Percentiles rank a stretch among this genome's conserved stretches.
phyloP scores from a whole-genome alignment of 2,888 invertebrate species.

The Yponomeuta cagnagella region DNA sequence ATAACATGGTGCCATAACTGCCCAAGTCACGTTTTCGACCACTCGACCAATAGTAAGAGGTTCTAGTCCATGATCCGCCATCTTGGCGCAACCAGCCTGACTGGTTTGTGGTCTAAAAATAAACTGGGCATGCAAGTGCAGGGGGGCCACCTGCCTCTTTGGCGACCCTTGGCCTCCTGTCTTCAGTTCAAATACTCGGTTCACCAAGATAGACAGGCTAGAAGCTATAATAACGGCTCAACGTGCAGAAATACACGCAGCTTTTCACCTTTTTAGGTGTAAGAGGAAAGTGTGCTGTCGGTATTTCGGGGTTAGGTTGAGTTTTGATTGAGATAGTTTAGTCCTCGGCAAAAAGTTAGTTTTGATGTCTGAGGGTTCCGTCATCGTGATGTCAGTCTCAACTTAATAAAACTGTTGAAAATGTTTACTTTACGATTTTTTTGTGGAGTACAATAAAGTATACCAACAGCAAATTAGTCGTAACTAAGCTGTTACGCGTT shows the following conservation, averaged over 20 bases:
- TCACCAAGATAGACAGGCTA: neutral
- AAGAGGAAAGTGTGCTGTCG: neutral
- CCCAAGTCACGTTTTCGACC: constrained; percentile 1
- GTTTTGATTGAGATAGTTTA: neutral
- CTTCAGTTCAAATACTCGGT: neutral
- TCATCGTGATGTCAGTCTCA: neutral
- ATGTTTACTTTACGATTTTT: too few relatives aligned
- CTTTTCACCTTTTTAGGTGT: constrained; percentile 7
- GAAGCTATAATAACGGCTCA: constrained; percentile 7
- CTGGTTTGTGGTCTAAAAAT: constrained; percentile 13
- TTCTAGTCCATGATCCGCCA: neutral
- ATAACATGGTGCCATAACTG: neutral
- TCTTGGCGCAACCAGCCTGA: constrained; percentile 5
- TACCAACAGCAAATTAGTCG: too few relatives aligned
- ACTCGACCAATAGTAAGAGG: neutral
- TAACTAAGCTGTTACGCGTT: too few relatives aligned
- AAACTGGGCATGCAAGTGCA: neutral
- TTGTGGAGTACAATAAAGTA: too few relatives aligned
- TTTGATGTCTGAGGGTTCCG: neutral
- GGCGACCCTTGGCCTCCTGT: neutral
- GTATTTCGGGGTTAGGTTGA: neutral
- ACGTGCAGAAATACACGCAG: constrained; percentile 12
- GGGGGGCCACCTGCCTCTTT: neutral
- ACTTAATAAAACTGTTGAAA: too few relatives aligned
- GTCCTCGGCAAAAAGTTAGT: neutral